Conservation (phyloP, 2,113 vertebrate genomes). For the rabbit (Oryctolagus cuniculus) region DNA sequence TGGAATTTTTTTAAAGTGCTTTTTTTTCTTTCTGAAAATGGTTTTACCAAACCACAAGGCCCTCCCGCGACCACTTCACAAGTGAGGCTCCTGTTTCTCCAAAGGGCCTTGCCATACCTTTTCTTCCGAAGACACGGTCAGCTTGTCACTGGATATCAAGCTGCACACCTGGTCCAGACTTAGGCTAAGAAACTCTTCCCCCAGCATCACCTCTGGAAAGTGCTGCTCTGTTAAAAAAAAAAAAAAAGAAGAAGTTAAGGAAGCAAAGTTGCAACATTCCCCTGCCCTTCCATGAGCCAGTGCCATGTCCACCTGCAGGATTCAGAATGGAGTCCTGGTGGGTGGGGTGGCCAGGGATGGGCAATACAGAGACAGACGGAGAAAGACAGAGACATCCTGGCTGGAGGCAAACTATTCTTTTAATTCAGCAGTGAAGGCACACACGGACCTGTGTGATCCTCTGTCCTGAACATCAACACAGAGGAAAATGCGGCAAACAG, state of each 20-base stretch:
- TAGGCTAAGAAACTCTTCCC: constrained; percentile 97
- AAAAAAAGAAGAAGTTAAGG: constrained; percentile 81
- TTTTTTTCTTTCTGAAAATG: neutral
- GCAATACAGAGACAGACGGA: neutral
- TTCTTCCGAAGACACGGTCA: constrained; percentile 97
- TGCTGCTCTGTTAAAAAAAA: constrained; percentile 95
- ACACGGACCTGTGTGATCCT: neutral
- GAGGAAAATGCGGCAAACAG: constrained; percentile 55
- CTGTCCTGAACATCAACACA: neutral
- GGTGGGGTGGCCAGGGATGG: neutral
- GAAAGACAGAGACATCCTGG: neutral
- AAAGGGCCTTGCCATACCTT: constrained; percentile 89
- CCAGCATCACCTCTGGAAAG: constrained; percentile 96
- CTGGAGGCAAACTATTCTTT: constrained; percentile 31
- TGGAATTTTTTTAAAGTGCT: neutral
- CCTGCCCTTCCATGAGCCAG: constrained; percentile 57
- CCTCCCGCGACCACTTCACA: neutral
- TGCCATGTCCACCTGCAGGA: neutral
- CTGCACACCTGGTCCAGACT: constrained; percentile 97
- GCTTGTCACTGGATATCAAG: constrained; percentile 97
- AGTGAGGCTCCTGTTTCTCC: neutral
- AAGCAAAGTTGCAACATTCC: constrained; percentile 83
- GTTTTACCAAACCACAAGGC: neutral
- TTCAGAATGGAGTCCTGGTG: neutral
- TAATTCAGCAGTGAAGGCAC: neutral